phyloP scores from a whole-genome alignment of 2,888 invertebrate species.

The Euspilapteryx auroguttella region DNA sequence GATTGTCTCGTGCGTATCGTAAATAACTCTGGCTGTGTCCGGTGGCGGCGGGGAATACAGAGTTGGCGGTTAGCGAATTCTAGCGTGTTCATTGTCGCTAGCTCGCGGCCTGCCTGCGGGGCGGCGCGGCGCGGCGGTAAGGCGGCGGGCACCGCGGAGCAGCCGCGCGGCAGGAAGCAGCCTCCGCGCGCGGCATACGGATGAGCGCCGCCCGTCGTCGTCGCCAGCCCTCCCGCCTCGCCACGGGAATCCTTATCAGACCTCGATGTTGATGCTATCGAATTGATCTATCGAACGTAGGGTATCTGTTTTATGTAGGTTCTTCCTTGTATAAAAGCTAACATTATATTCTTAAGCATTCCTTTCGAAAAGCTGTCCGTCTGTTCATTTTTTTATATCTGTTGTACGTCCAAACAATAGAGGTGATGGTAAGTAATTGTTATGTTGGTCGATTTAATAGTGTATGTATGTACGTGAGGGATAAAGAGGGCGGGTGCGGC shows the following conservation, averaged over 20 bases:
- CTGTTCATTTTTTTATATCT: neutral
- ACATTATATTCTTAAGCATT: neutral
- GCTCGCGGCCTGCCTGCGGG: neutral
- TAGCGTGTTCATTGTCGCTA: slow-evolving; percentile 12
- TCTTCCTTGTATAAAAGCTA: neutral
- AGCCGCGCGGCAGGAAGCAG: slow-evolving; percentile 28
- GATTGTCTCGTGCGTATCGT: slow-evolving; percentile 55
- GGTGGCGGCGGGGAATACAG: slow-evolving; percentile 46
- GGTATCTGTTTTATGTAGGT: too few relatives aligned
- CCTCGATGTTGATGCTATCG: slow-evolving; percentile 1
- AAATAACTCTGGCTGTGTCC: slow-evolving; percentile 53
- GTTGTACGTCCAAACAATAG: neutral
- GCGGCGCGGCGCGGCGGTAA: slow-evolving; percentile 1
- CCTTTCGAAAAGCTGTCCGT: neutral
- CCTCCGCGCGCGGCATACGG: slow-evolving; percentile 44
- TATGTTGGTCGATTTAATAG: slow-evolving; percentile 42
- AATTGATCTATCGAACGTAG: neutral
- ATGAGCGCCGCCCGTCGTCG: slow-evolving; percentile 28
- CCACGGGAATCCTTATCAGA: slow-evolving; percentile 2
- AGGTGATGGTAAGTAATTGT: slow-evolving; percentile 1
- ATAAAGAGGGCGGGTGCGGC: slow-evolving; percentile 37
- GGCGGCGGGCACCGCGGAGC: neutral
- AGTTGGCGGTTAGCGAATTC: slow-evolving; percentile 38
- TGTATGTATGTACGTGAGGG: slow-evolving; percentile 47
- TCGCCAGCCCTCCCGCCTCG: neutral